Evolutionary conservation across 2,888 invertebrate species (phyloP), one percentile per base, ranked within the genome.

Genomic region (Trichacis sp.): DNA sequence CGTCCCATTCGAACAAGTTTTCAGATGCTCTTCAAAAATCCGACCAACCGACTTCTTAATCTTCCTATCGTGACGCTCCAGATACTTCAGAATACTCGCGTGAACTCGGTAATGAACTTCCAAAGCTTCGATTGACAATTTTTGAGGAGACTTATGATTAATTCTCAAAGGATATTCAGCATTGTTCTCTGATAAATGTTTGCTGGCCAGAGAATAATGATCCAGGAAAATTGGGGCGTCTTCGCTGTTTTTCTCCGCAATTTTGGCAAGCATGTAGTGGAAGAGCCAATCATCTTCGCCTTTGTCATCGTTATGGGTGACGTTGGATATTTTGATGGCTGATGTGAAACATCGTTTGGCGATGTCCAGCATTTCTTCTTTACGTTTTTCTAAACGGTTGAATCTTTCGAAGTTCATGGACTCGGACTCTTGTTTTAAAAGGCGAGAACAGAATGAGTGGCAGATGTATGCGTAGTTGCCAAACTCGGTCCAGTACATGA

Each of bases 191-290:
- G 92, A 89, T 12, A 97, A 86, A 78, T 91, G 89, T 75, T 91
- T 89, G 12, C 91, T 89, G 2, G 96, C 93, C 82, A 90, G 89
- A 75, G 90, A 86, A 81, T 96, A 97, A 85, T 93, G 92, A 70
- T 91, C 89, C 45, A 97, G 86, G 84, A 91, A 95, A 18, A 90
- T 86, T 11, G 88, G 87, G 0, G 94, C 92, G 57, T 91, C 89
- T 68, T 91, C 90, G 70, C 91, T 91, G 61, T 90, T 89, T 79
- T 97, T 98, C 83, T 97, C 97, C 0, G 93, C 90, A 52, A 97
- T 92, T 88, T 98, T 98, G 0, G 96, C 97, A n/a, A 97, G 86
- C 93, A 97, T 96, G 79, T 97, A 97, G 82, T 95, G 94, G 77
- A 94, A 92, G 30, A 97, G 86, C 97, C 97, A 98, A 78, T 97